Conservation (phyloP, 2,113 vertebrate species). For the Pyxicephalus adspersus region DNA sequence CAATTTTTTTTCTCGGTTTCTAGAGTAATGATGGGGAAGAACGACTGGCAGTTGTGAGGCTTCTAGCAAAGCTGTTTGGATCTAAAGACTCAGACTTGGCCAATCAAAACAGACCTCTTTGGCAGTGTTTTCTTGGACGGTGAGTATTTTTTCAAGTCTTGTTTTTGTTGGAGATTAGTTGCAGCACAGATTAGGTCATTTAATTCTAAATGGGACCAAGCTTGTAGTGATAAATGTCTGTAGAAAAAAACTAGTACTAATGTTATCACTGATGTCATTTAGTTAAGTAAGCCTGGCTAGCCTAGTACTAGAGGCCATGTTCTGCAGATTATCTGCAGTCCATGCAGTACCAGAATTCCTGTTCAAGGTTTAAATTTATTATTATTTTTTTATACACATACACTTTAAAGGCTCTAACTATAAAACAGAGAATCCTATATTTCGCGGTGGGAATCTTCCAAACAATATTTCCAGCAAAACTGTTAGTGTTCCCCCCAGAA, state of each 20-base stretch:
- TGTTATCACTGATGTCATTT: background rate
- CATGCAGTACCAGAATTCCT: too few relatives aligned
- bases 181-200: background rate
- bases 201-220: background rate
- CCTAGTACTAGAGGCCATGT: too few relatives aligned
- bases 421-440: too few relatives aligned
- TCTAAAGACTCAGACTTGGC: conserved; percentile 98
- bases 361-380: too few relatives aligned
- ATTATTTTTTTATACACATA: too few relatives aligned
- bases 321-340: too few relatives aligned
- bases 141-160: conserved; percentile 63
- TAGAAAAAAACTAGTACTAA: too few relatives aligned
- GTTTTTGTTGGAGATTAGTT: background rate
- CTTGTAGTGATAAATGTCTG: background rate
- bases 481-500: too few relatives aligned
- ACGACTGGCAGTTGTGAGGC: conserved; percentile 92
- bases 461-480: too few relatives aligned
- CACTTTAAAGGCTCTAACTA: too few relatives aligned
- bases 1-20: background rate
- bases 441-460: too few relatives aligned
- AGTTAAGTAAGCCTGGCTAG: background rate
- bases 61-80: conserved; percentile 95
- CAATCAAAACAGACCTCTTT: conserved; percentile 94
- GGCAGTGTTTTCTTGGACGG: conserved; percentile 98
- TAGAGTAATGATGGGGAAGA: conserved; percentile 98